Evolutionary conservation across 2,888 invertebrate genomes (phyloP).

Genomic region (Drosophila borborema): DNA sequence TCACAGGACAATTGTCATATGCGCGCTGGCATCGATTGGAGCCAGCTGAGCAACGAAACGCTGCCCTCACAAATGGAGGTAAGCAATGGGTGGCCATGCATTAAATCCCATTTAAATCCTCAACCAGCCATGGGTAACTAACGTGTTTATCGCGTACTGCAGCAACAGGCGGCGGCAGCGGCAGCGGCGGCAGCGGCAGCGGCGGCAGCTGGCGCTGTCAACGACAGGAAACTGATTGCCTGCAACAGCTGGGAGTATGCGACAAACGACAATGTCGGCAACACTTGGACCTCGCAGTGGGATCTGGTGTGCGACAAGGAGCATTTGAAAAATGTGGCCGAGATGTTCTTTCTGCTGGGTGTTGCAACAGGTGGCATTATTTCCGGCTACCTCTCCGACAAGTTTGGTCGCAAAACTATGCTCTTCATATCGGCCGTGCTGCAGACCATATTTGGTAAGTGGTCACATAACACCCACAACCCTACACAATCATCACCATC

Average conservation of each 20-base stretch:
- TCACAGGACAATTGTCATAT: slow-evolving; percentile 87
- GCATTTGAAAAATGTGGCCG: slow-evolving; percentile 89
- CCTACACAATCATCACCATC: background rate
- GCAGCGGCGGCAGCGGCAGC: slow-evolving; percentile 26
- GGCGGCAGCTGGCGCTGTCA: slow-evolving; percentile 14
- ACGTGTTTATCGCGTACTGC: slow-evolving; percentile 7
- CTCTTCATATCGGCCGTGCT: slow-evolving; percentile 90
- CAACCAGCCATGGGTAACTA: slow-evolving; percentile 29
- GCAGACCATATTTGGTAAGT: slow-evolving; percentile 88
- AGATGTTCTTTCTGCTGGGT: slow-evolving; percentile 91
- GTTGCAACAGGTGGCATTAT: slow-evolving; percentile 92
- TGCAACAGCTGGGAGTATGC: slow-evolving; percentile 89
- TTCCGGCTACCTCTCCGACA: slow-evolving; percentile 92
- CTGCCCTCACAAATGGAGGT: slow-evolving; percentile 68
- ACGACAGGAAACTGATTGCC: slow-evolving; percentile 84
- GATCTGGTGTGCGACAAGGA: slow-evolving; percentile 90
- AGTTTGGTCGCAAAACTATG: slow-evolving; percentile 91
- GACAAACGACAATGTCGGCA: slow-evolving; percentile 86
- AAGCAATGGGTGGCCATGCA: slow-evolving; percentile 15
- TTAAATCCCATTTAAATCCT: slow-evolving; percentile 25
- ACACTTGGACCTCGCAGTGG: slow-evolving; percentile 92
- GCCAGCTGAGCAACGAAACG: slow-evolving; percentile 53
- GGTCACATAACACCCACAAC: slow-evolving; percentile 7
- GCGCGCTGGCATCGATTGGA: slow-evolving; percentile 86
- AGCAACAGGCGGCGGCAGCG: slow-evolving; percentile 45